phyloP scores from a whole-genome alignment of 2,113 vertebrate species.

The Corythornis vintsioides region DNA sequence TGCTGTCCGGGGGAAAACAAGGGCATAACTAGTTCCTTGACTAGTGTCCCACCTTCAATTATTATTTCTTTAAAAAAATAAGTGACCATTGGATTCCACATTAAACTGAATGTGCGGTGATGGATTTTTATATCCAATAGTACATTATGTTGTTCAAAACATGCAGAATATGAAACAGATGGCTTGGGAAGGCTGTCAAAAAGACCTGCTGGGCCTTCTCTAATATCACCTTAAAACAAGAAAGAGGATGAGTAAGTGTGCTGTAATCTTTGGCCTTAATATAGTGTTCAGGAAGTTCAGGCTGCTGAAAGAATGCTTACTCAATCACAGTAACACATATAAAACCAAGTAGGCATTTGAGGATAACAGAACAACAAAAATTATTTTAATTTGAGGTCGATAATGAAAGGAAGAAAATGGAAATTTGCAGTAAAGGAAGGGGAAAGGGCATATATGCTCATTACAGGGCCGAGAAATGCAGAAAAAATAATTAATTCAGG shows the following conservation, averaged over 20 bases:
- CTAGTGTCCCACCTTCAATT: not conserved
- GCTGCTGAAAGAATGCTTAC: not conserved
- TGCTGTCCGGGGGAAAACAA: too few species aligned
- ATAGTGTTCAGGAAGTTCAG: not conserved
- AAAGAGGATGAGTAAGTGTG: conserved; percentile 14
- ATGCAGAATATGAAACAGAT: conserved; percentile 39
- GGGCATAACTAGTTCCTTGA: not conserved
- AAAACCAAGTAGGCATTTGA: not conserved
- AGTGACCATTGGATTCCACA: not conserved
- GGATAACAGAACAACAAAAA: not conserved
- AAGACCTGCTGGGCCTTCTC: conserved; percentile 50
- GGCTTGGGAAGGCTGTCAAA: conserved; percentile 14
- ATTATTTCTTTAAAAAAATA: conserved; percentile 9
- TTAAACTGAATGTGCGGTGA: not conserved
- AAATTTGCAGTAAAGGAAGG: not conserved
- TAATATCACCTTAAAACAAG: conserved; percentile 35
- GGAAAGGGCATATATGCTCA: not conserved
- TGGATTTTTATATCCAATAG: not conserved
- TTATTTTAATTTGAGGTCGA: not conserved
- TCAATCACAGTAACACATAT: not conserved
- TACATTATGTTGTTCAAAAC: conserved; percentile 5
- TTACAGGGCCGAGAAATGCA: not conserved
- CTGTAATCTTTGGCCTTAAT: conserved; percentile 43
- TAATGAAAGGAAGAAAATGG: not conserved
- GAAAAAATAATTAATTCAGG: not conserved